Base-by-base conservation (phyloP, 2,797 vertebrate genomes). In the Eulemur rubriventer region DNA sequence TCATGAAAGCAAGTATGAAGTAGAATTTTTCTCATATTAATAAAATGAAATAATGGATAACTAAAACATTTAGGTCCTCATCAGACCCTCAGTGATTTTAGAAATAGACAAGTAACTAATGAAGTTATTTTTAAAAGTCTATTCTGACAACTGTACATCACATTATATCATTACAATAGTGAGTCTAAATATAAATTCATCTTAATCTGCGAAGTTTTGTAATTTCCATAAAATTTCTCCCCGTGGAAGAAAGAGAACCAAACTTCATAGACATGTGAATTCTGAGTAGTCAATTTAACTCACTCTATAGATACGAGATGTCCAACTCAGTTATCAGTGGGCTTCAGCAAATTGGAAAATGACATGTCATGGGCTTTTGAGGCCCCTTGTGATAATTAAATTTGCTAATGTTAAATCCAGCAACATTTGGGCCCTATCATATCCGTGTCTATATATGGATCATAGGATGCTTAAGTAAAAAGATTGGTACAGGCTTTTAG, bases 101-200 rank as follows among this genome's bases (percentile, higher is more conserved):
- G 24, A 96, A 88, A 87, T 46, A 80, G 43, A 83, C 9, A 91
- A 52, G 17, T 46, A 73, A 55, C 80, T 86, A 59, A 75, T 30
- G 76, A 84, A 84, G 9, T 83, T 93, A 72, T 63, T 94, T 80
- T 75, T 41, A n/a, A 94, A 93, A 87, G 18, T 87, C 41, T 73
- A 38, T 48, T 35, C 33, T 86, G 72, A 78, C 33, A 89, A 52
- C 7, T n/a, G 28, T 50, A 2, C 4, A 16, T 67, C 20, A 46
- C 5, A 30, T 65, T 48, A 5, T 69, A 65, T 65, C 70, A 14
- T 73, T 50, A 59, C 5, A 72, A 24, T 50, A 76, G 20, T 41
- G 48, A 75, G 22, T 33, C 33, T 90, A 84, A 83, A 81, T 67
- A 84, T 67, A 70, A 61, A 84, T 52, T 70, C 41, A 88, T 69